Base-by-base conservation (phyloP, 2,888 invertebrate genomes). In the Sphecodes monilicornis region DNA sequence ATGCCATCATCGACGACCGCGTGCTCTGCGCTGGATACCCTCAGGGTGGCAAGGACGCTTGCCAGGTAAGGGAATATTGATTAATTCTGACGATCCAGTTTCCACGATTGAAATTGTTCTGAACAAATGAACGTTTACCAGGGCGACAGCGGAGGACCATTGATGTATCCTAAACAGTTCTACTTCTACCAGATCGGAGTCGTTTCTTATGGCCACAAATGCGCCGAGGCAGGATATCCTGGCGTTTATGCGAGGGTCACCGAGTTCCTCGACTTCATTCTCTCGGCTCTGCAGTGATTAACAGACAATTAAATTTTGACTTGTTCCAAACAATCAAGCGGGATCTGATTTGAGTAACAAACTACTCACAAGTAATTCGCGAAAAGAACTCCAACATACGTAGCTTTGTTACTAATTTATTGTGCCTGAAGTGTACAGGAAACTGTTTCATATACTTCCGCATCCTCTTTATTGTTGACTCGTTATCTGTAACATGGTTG, bases 111-210 rank as follows among this genome's bases (percentile, higher is more conserved):
- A 1, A 0, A 64, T 64, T 18, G 3, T 32, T 32, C 32, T 29
- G 16, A 8, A 22, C 8, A 39, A 32, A 41, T 32, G 4, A 16
- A 8, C 46, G 78, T 75, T 79, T 91, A 18, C 90, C 76, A 94
- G 94, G 94, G 98, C 1, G 98, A 98, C 95, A 97, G 97, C 72
- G 98, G 98, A 0, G 98, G 98, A 5, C 98, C 98, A 0, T 94
- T 98, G 22, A 97, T 97, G 97, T 96, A 94, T 70, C 95, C 96
- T 74, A 95, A 95, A 1, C 94, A 91, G 39, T 90, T 84, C 64
- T 91, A 89, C 43, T 96, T 93, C 92, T 96, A 96, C 82, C 92
- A 96, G 50, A 96, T 97, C 69, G 97, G 97, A 1, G 94, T 97
- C 0, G 96, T 97, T 0, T 97, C 97, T 0, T 97, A 96, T 91